These are phyloP conservation scores for Metridium senile DNA, from an alignment of 92 coral and sea anemone genomes.

Conservation along the genomic window DNA sequence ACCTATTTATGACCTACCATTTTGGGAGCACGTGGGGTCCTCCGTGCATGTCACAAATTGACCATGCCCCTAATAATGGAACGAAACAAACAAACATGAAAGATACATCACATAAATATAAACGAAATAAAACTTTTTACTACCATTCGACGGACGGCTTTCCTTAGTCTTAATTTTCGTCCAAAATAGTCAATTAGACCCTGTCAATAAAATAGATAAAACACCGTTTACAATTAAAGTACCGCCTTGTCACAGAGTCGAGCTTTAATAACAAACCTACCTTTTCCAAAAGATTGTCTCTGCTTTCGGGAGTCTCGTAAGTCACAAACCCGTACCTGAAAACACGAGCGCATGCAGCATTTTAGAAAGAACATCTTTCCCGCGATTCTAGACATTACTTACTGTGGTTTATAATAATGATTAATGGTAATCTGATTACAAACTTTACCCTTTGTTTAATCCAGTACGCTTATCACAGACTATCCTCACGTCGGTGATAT, in stretches of 20 bases:
- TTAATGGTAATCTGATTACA: neutral
- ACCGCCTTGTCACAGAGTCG: neutral
- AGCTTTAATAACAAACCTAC: too few species aligned
- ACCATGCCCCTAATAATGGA: too few species aligned
- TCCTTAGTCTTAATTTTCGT: constrained; percentile 69
- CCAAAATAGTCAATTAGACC: constrained; percentile 79
- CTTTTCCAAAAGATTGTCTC: constrained; percentile 42
- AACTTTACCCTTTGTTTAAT: constrained; percentile 78
- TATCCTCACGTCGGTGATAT: constrained; percentile 82
- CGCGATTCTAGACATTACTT: too few species aligned
- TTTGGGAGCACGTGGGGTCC: too few species aligned
- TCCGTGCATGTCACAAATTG: too few species aligned
- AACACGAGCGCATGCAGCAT: neutral
- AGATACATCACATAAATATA: too few species aligned
- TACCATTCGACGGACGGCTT: constrained; percentile 81
- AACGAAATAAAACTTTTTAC: too few species aligned
- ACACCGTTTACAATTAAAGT: neutral
- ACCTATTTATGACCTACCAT: too few species aligned
- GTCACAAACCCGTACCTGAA: constrained; percentile 88
- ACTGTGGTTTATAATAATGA: neutral
- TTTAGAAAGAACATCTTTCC: neutral
- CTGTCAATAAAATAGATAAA: constrained; percentile 26
- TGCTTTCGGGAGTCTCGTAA: constrained; percentile 45
- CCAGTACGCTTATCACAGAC: constrained; percentile 90
- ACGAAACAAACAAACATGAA: too few species aligned